Percentiles rank a stretch among this genome's conserved stretches.
Evolutionary conservation across 30 jellyfish, hydroid and myxozoan genomes (phyloP).

Genomic region (Aurelia aurita complex sp. Pacific): DNA sequence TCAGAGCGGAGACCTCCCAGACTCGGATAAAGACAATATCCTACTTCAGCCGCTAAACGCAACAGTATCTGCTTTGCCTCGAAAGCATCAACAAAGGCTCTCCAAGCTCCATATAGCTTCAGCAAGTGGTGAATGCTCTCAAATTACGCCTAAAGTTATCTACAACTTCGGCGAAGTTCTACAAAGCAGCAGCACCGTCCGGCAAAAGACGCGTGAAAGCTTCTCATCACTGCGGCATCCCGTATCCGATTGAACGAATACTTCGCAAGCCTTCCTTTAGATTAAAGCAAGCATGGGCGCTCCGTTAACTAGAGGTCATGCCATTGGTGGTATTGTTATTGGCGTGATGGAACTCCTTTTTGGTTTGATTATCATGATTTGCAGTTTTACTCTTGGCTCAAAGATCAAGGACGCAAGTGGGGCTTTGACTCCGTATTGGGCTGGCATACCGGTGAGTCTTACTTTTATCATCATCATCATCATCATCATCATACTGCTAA

Average conservation of each 20-base stretch:
- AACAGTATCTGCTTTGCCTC: too few relatives aligned
- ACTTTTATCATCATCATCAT: too few relatives aligned
- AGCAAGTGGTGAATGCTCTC: too few relatives aligned
- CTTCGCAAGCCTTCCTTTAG: background rate
- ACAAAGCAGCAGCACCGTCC: too few relatives aligned
- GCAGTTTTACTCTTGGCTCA: constrained; percentile 62
- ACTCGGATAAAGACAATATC: too few relatives aligned
- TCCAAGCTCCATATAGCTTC: too few relatives aligned
- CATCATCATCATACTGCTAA: too few relatives aligned
- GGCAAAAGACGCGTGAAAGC: background rate
- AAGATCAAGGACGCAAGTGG: constrained; percentile 15
- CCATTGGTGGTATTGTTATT: constrained; percentile 55
- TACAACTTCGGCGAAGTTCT: too few relatives aligned
- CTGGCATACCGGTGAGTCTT: constrained; percentile 79
- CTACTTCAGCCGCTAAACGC: too few relatives aligned
- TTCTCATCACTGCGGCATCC: background rate
- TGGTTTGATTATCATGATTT: constrained; percentile 50
- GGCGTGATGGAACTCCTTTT: constrained; percentile 59
- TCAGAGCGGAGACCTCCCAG: too few relatives aligned
- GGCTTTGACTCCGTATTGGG: constrained; percentile 75
- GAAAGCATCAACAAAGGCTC: too few relatives aligned
- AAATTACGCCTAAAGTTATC: too few relatives aligned
- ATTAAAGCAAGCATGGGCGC: constrained; percentile 4
- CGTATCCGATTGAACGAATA: background rate
- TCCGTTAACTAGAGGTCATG: constrained; percentile 41